Base-by-base conservation (phyloP, 2,888 invertebrate genomes). In the Philhelius pedissequus region DNA sequence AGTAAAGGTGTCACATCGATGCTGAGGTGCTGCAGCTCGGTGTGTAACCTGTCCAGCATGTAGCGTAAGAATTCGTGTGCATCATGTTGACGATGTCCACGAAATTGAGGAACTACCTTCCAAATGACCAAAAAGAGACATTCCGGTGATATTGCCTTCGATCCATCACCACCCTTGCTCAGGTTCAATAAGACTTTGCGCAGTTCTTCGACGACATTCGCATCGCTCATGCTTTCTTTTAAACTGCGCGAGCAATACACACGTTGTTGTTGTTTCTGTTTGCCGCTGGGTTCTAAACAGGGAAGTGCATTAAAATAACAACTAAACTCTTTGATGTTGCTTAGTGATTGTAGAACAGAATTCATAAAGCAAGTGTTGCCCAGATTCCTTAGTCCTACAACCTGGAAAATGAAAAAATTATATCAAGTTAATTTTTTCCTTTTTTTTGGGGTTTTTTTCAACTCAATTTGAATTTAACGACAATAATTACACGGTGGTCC, bases 351-450 rank as follows among this genome's bases (percentile, higher is more conserved):
- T 79, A 96, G 92, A 78, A 96, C 96, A 20, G 96, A 96, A 92
- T 96, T 96, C 96, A 96, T 96, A 90, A 96, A 96, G 91, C 96
- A 96, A 64, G 96, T 96, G 90, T 96, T 96, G 87, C 96, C 96
- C 90, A 96, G 92, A 92, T 96, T 96, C 89, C 96, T 93, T 89
- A 96, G 92, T 40, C 96, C 96, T 87, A 95, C 94, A 77, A 95
- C 87, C 89, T 93, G 54, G 9, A 48, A 69, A 70, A 43, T 18
- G 8, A n/a, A 18, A 38, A 4, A 50, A 22, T 48, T 22, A 25
- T 9, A 25, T 48, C 7, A 6, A 48, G 25, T 25, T 22, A 0
- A 25, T 25, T 7, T 48, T 13, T 25, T 13, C 7, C 3, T n/a
- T 13, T 66, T 25, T 27, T 5, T 18, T n/a, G n/a, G n/a, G n/a